These are phyloP conservation scores for Samia ricini DNA, from an alignment of 1,140 invertebrate species.

Conservation along the genomic window DNA sequence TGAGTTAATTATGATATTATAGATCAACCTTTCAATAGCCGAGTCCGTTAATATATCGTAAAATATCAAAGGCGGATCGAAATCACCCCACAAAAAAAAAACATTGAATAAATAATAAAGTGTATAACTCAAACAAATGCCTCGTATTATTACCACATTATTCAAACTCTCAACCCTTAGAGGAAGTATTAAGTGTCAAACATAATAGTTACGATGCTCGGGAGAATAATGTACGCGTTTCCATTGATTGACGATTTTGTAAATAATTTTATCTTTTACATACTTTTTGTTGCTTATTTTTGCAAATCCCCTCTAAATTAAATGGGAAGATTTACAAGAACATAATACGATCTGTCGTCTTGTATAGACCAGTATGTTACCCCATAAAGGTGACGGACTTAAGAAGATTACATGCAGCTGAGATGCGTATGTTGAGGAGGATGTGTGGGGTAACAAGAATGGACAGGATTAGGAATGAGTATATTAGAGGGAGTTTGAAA, in stretches of 20 bases:
- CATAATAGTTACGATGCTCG: slow-evolving; percentile 51
- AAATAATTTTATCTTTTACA: too few relatives aligned
- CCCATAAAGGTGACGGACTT: too few relatives aligned
- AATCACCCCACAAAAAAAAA: slow-evolving; percentile 14
- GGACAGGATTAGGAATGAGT: too few relatives aligned
- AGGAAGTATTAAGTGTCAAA: slow-evolving; percentile 67
- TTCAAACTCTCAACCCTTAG: slow-evolving; percentile 40
- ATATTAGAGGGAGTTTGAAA: too few relatives aligned
- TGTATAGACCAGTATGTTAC: too few relatives aligned
- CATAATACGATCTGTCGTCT: too few relatives aligned
- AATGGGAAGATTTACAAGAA: too few relatives aligned
- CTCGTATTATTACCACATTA: slow-evolving; percentile 34
- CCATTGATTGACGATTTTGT: slow-evolving; percentile 21
- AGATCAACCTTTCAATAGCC: slow-evolving; percentile 38
- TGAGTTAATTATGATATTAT: slow-evolving; percentile 59
- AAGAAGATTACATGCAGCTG: too few relatives aligned
- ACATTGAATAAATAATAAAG: slow-evolving; percentile 26
- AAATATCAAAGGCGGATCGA: slow-evolving; percentile 30
- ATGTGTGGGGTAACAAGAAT: too few relatives aligned
- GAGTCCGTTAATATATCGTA: slow-evolving; percentile 41
- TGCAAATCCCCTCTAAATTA: too few relatives aligned
- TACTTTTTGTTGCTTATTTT: too few relatives aligned
- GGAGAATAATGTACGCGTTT: slow-evolving; percentile 15
- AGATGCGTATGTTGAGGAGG: too few relatives aligned
- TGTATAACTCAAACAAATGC: slow-evolving; percentile 55